phyloP scores from a whole-genome alignment of 2,888 invertebrate genomes.

The Didymodactylos carnosus region DNA sequence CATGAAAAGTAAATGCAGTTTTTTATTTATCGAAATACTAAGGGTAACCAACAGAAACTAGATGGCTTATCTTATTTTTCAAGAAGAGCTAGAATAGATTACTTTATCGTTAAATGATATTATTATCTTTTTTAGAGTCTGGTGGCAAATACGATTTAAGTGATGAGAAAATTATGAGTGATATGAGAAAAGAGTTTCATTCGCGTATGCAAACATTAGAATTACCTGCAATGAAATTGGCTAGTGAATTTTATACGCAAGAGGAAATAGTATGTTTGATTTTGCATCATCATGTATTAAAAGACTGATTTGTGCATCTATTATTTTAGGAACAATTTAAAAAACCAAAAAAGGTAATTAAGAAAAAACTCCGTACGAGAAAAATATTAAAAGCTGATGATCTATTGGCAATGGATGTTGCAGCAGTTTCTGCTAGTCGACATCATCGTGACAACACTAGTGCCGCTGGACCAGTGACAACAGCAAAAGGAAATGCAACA shows the following conservation, averaged over 20 bases:
- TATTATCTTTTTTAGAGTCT: slow-evolving; percentile 14
- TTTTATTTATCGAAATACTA: too few species aligned
- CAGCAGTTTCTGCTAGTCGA: too few species aligned
- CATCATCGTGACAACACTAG: too few species aligned
- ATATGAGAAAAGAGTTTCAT: slow-evolving; percentile 25
- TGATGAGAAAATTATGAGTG: slow-evolving; percentile 28
- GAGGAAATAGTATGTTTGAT: slow-evolving; percentile 37
- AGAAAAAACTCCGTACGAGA: slow-evolving; percentile 26
- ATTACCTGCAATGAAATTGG: slow-evolving; percentile 46
- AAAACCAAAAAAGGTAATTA: slow-evolving; percentile 53
- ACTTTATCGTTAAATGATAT: too few species aligned
- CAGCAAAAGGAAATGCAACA: too few species aligned
- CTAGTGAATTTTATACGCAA: slow-evolving; percentile 56
- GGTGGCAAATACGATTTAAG: slow-evolving; percentile 26
- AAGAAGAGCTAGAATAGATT: too few species aligned
- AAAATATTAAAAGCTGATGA: slow-evolving; percentile 51
- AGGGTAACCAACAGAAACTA: too few species aligned
- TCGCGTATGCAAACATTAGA: slow-evolving; percentile 31
- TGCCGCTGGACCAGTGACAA: too few species aligned
- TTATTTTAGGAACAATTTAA: slow-evolving; percentile 51
- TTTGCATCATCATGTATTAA: slow-evolving; percentile 38
- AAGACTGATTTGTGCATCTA: slow-evolving; percentile 13
- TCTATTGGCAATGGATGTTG: slow-evolving; percentile 38
- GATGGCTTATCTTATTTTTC: too few species aligned
- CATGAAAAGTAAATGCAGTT: too few species aligned